These are phyloP conservation scores for Lacerta viridis DNA, from an alignment of 2,797 vertebrate genomes.

Conservation along the genomic window DNA sequence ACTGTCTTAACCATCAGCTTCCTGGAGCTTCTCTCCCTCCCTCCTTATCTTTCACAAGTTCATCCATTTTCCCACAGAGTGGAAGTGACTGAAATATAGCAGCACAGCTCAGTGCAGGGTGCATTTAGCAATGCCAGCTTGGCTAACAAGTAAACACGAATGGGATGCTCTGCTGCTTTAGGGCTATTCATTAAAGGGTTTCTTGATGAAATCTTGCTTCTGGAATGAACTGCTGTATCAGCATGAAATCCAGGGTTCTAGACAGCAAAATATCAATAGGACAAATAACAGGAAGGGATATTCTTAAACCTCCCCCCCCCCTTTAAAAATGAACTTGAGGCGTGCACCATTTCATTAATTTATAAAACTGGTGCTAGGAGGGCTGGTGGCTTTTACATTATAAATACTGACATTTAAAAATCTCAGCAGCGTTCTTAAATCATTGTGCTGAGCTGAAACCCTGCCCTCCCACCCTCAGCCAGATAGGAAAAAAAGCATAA, in stretches of 20 bases:
- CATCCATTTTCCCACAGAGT: constrained; percentile 65
- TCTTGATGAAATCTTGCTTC: constrained; percentile 53
- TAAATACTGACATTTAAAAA: constrained; percentile 67
- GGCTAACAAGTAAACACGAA: constrained; percentile 68
- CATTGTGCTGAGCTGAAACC: constrained; percentile 63
- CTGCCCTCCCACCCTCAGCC: constrained; percentile 15
- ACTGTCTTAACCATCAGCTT: constrained; percentile 61
- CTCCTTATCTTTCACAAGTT: constrained; percentile 68
- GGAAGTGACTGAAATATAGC: constrained; percentile 62
- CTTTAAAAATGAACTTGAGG: constrained; percentile 66
- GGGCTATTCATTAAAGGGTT: constrained; percentile 60
- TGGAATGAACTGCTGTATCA: constrained; percentile 49
- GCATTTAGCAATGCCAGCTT: constrained; percentile 69
- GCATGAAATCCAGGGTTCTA: constrained; percentile 48
- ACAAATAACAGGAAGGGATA: constrained; percentile 11
- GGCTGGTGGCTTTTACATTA: constrained; percentile 46
- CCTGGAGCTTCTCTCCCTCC: constrained; percentile 52
- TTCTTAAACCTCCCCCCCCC: neutral
- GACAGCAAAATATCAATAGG: constrained; percentile 50
- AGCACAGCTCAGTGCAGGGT: constrained; percentile 46
- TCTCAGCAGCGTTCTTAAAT: constrained; percentile 65
- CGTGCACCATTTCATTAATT: constrained; percentile 60
- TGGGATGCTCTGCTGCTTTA: constrained; percentile 49
- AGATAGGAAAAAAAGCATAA: constrained; percentile 62
- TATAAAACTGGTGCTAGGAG: constrained; percentile 40